Evolutionary conservation across 2,113 vertebrate species (phyloP).

Genomic region (Lynx canadensis): DNA sequence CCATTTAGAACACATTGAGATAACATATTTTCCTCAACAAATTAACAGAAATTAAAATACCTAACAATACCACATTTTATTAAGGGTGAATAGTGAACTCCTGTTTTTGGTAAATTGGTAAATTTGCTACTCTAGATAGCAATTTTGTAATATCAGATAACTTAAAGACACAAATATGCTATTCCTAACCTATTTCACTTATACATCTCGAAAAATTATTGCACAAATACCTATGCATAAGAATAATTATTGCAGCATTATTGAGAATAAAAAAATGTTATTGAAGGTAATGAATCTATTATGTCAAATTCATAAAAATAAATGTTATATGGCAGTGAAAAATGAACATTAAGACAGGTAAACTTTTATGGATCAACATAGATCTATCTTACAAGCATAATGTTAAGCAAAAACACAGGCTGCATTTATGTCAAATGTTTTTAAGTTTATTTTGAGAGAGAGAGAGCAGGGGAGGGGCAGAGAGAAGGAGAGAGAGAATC

Average conservation of each 20-base stretch:
- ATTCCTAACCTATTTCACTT: background rate
- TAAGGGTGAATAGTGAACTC: background rate
- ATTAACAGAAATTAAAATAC: constrained; percentile 3
- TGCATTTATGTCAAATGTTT: background rate
- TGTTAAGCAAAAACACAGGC: background rate
- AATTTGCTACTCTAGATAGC: background rate
- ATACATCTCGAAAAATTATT: background rate
- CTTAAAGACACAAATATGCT: background rate
- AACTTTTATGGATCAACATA: background rate
- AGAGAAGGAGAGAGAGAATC: too few relatives aligned
- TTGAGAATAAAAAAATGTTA: background rate
- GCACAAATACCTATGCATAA: background rate
- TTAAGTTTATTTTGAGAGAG: too few relatives aligned
- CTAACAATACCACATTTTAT: background rate
- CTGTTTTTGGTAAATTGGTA: background rate
- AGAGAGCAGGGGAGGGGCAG: too few relatives aligned
- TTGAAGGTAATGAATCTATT: background rate
- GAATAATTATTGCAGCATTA: background rate
- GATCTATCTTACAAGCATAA: background rate
- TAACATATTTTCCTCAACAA: background rate
- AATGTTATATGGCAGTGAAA: background rate
- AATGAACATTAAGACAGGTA: background rate
- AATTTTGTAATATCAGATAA: background rate
- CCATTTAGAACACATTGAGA: background rate
- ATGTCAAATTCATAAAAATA: background rate